A percentile compares a stretch with the other conserved stretches of the same genome.
phyloP scores from a whole-genome alignment of 2,797 vertebrate genomes.

The Eremophila alpestris region DNA sequence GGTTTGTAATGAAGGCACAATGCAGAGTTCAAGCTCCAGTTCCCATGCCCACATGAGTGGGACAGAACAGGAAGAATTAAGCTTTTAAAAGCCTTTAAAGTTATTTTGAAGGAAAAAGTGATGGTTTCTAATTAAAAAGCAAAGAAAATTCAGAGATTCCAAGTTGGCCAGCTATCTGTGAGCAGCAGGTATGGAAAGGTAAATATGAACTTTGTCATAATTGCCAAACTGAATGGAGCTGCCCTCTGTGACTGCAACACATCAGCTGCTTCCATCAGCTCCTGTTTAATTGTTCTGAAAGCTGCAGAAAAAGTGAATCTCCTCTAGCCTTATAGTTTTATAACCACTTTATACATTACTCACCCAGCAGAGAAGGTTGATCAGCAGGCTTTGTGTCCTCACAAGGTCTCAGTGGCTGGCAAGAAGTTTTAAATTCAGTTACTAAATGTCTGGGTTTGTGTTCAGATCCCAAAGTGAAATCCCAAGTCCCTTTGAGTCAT shows the following conservation, averaged over 20 bases:
- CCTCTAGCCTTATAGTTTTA: neutral
- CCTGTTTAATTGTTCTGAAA: neutral
- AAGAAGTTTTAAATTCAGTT: constrained; percentile 49
- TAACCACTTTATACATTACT: neutral
- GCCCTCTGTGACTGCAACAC: neutral
- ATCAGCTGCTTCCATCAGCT: neutral
- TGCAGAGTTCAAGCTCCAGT: neutral
- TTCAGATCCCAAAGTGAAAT: neutral
- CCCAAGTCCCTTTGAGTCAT: neutral
- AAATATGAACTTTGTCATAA: neutral
- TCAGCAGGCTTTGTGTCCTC: neutral
- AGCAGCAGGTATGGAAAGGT: neutral
- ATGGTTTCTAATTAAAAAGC: neutral
- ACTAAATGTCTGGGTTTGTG: constrained; percentile 14
- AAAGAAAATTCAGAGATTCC: neutral
- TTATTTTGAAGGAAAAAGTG: neutral
- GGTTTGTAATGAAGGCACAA: neutral
- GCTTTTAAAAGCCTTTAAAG: neutral
- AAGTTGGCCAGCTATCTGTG: neutral
- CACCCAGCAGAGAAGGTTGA: constrained; percentile 53
- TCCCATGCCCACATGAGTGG: neutral
- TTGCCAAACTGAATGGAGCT: neutral
- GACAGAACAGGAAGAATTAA: neutral
- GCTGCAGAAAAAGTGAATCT: neutral
- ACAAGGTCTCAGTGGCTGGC: neutral